phyloP scores from a whole-genome alignment of 1,140 invertebrate genomes.

The Coptotermes formosanus region DNA sequence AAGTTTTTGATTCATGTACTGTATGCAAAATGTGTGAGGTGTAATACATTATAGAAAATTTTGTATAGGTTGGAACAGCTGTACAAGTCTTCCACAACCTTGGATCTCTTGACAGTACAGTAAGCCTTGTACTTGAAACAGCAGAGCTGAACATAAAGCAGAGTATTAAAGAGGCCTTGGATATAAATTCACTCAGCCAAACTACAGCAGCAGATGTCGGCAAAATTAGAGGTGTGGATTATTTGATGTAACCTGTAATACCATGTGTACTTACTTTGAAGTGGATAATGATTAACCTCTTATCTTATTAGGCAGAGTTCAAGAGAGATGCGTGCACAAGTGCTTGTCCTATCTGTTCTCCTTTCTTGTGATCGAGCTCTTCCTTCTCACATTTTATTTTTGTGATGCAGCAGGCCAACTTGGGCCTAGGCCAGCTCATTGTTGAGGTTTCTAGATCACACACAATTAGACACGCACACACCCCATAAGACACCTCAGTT shows the following conservation, averaged over 20 bases:
- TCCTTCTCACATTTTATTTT: no score
- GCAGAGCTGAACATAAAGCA: slow-evolving; percentile 56
- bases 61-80: slow-evolving; percentile 57
- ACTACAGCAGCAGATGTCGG: slow-evolving; percentile 28
- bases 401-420: no score
- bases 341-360: no score
- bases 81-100: slow-evolving; percentile 74
- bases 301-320: no score
- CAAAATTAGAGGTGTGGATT: slow-evolving; percentile 37
- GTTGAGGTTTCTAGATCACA: no score
- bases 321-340: no score
- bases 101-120: slow-evolving; percentile 55
- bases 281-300: no score
- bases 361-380: no score
- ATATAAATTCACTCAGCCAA: slow-evolving; percentile 50
- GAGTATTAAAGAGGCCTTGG: slow-evolving; percentile 58
- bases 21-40: not conserved
- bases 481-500: no score
- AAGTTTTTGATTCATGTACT: no score
- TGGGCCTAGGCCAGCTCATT: no score
- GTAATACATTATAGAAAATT: not conserved
- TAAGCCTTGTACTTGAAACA: slow-evolving; percentile 56
- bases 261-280: not conserved
- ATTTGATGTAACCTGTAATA: not conserved
- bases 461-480: no score